Conservation (phyloP, 1,140 invertebrate species). For the Neoseiulus cucumeris region DNA sequence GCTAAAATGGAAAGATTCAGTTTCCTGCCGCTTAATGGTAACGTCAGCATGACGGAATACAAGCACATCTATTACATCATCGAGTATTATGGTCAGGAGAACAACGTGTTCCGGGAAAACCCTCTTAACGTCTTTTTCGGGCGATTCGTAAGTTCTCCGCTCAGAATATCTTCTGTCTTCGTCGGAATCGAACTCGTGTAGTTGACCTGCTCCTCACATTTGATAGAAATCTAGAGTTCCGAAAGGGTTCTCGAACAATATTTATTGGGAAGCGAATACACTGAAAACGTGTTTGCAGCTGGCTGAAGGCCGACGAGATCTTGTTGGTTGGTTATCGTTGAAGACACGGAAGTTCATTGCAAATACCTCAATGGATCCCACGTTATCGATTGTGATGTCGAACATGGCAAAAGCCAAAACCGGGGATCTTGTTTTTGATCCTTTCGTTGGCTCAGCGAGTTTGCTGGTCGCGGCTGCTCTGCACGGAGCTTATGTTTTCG, state of each 20-base stretch:
- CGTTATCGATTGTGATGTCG: conserved; percentile 73
- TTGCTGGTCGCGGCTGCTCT: conserved; percentile 71
- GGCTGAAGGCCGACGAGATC: conserved; percentile 52
- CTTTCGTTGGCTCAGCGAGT: conserved; percentile 83
- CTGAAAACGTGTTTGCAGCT: too few species aligned
- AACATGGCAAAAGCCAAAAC: conserved; percentile 60
- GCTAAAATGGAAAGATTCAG: conserved; percentile 60
- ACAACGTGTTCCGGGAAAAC: conserved; percentile 43
- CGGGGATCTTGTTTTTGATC: conserved; percentile 63
- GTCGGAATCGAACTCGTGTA: too few species aligned
- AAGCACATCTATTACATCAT: conserved; percentile 53
- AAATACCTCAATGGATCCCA: conserved; percentile 91
- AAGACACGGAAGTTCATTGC: conserved; percentile 84
- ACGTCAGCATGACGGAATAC: conserved; percentile 61
- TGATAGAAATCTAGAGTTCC: too few species aligned
- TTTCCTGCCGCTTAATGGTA: conserved; percentile 56
- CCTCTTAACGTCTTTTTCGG: conserved; percentile 64
- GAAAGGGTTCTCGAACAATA: too few species aligned
- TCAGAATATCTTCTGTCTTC: conserved; percentile 12
- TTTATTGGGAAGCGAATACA: too few species aligned
- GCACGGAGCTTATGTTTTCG: conserved; percentile 70
- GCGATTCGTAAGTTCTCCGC: conserved; percentile 42
- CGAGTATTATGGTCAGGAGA: conserved; percentile 65
- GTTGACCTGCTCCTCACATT: too few species aligned
- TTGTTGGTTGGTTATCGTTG: conserved; percentile 54